Base-by-base conservation (phyloP, 2,888 invertebrate genomes). In the Leucoptera coffeella region DNA sequence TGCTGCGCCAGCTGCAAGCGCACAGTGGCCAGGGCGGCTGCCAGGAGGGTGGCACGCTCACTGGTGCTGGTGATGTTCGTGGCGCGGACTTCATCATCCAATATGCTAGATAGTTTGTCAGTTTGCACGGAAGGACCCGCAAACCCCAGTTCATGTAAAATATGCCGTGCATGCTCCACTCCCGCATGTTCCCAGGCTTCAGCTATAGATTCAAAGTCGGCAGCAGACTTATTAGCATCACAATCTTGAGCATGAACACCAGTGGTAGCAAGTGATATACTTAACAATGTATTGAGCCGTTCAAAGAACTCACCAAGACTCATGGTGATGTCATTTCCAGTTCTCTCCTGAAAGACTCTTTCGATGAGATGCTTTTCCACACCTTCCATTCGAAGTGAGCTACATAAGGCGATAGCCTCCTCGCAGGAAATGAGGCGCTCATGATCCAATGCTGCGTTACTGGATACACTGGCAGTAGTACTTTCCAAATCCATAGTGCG, bases 171-270 rank as follows among this genome's bases (percentile, higher is more conserved):
- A 23, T 79, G 75, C 23, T 65, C 59, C 29, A 86, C 77, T 24
- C 82, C 81, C 6, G 80, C 78, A 29, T 74, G 62, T 50, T 84
- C 83, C 83, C 85, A 86, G 45, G 82, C 74, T 37, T 85, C 83
- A 21, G 79, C 61, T 22, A 86, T 67, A 11, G 65, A 53, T 28
- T 79, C 77, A 11, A 62, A 51, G 21, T 60, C 47, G 15, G 71
- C 42, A 10, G 43, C 41, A 12, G 28, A 30, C n/a, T 31, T 32
- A 2, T 11, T 12, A 5, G 19, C 12, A 15, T 17, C 22, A 4
- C 8, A 11, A 4, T 33, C 29, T 23, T 41, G 45, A 21, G 49
- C 45, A 11, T 41, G 41, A 14, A 25, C 10, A 8, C 13, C 26
- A 15, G 22, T 23, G 6, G 29, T 47, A 15, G 48, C 52, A 29